Evolutionary conservation across 2,113 vertebrate genomes (phyloP).

Genomic region (Bos taurus): DNA sequence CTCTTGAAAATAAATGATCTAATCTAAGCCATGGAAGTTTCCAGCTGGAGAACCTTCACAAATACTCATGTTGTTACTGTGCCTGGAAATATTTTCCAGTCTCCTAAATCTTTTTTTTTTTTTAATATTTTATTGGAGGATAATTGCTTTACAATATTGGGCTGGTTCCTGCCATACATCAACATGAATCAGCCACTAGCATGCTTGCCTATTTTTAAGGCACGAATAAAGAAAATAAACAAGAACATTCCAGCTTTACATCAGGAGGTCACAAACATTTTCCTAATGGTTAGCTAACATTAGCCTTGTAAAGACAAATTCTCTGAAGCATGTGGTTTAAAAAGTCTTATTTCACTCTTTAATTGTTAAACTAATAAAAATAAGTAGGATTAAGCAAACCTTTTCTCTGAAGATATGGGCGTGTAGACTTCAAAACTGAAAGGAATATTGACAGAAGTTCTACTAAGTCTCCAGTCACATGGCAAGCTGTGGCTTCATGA

Average conservation of each 20-base stretch:
- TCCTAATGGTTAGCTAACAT: background rate
- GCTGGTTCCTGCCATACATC: background rate
- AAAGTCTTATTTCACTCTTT: background rate
- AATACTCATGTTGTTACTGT: background rate
- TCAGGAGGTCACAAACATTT: background rate
- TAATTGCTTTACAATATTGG: background rate
- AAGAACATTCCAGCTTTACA: background rate
- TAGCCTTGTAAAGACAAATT: conserved; percentile 2
- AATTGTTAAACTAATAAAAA: conserved; percentile 11
- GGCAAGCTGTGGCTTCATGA: conserved; percentile 98
- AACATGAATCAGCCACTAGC: background rate
- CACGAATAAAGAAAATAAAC: background rate
- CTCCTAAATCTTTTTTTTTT: background rate
- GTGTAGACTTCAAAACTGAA: conserved; percentile 95
- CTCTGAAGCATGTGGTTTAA: background rate
- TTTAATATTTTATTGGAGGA: background rate
- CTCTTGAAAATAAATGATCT: conserved; percentile 10
- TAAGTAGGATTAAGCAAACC: conserved; percentile 79
- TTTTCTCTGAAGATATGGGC: conserved; percentile 98
- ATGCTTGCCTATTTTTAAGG: background rate
- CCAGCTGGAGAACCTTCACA: background rate
- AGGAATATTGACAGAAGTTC: conserved; percentile 99
- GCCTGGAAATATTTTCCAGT: background rate
- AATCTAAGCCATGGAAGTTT: background rate
- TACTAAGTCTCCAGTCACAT: conserved; percentile 97